A percentile compares a stretch with the other conserved stretches of the same genome.
phyloP scores from a whole-genome alignment of 2,113 vertebrate genomes.

The Xiphophorus hellerii region DNA sequence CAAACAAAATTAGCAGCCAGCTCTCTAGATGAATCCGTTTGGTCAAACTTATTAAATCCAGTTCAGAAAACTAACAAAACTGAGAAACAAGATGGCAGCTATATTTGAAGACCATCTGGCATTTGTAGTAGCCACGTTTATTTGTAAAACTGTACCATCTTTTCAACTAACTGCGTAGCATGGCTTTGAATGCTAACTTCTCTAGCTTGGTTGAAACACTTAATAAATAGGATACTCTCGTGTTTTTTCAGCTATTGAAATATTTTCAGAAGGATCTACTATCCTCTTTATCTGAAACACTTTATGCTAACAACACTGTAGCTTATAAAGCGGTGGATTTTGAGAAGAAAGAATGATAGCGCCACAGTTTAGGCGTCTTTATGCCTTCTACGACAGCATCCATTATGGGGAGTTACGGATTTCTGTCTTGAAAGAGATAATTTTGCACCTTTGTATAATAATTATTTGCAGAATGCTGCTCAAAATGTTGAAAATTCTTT shows the following conservation, averaged over 20 bases:
- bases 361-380: neutral
- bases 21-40: too few relatives aligned
- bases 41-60: neutral
- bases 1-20: too few relatives aligned
- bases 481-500: neutral
- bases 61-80: neutral
- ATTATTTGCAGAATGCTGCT: neutral
- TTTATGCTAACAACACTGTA: neutral
- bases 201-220: neutral
- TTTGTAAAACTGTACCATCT: neutral
- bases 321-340: neutral
- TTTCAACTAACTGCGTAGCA: neutral
- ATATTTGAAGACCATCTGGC: too few relatives aligned
- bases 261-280: neutral
- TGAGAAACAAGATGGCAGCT: too few relatives aligned
- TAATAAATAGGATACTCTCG: too few relatives aligned
- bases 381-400: too few relatives aligned
- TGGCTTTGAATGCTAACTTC: neutral
- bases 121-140: neutral
- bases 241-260: neutral
- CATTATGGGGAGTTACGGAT: neutral
- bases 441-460: neutral
- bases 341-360: neutral
- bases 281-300: neutral
- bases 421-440: neutral